phyloP scores from a whole-genome alignment of 2,888 invertebrate species.

The Ormyrus thymus region DNA sequence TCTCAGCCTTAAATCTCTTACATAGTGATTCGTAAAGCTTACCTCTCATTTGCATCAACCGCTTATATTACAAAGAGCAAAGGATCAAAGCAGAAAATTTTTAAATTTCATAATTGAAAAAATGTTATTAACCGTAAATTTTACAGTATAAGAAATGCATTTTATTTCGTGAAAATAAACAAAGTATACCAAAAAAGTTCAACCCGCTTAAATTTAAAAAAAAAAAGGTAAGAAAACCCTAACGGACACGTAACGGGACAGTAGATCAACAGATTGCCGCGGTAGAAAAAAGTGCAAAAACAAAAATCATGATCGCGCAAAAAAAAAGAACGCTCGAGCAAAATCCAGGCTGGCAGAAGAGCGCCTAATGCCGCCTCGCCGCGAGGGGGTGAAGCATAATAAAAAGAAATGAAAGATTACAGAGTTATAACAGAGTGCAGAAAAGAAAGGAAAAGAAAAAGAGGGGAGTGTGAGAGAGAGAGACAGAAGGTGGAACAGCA shows the following conservation, averaged over 20 bases:
- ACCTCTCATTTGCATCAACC: too few relatives aligned
- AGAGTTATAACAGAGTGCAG: conserved; percentile 38
- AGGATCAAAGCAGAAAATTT: neutral
- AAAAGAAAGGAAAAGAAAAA: conserved; percentile 38
- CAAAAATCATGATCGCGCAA: conserved; percentile 44
- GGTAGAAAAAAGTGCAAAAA: conserved; percentile 34
- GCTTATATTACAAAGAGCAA: neutral
- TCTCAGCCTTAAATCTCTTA: too few relatives aligned
- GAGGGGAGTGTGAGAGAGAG: conserved; percentile 13
- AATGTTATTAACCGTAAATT: too few relatives aligned
- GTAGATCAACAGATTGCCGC: conserved; percentile 8
- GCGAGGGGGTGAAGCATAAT: conserved; percentile 33
- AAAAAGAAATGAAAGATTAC: conserved; percentile 55
- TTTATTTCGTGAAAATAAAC: too few relatives aligned
- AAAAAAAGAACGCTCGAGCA: conserved; percentile 7
- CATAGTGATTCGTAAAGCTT: too few relatives aligned
- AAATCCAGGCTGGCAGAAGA: conserved; percentile 27
- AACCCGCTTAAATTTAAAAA: too few relatives aligned
- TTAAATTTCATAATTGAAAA: too few relatives aligned
- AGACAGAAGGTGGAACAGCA: conserved; percentile 17
- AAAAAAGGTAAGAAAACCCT: neutral
- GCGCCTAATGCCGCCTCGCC: conserved; percentile 17
- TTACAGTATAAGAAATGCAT: too few relatives aligned
- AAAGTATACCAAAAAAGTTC: too few relatives aligned
- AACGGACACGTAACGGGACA: conserved; percentile 20